Percentiles rank a stretch among this genome's conserved stretches.
phyloP scores from a whole-genome alignment of 2,113 vertebrate genomes.

The Lophura nycthemera region DNA sequence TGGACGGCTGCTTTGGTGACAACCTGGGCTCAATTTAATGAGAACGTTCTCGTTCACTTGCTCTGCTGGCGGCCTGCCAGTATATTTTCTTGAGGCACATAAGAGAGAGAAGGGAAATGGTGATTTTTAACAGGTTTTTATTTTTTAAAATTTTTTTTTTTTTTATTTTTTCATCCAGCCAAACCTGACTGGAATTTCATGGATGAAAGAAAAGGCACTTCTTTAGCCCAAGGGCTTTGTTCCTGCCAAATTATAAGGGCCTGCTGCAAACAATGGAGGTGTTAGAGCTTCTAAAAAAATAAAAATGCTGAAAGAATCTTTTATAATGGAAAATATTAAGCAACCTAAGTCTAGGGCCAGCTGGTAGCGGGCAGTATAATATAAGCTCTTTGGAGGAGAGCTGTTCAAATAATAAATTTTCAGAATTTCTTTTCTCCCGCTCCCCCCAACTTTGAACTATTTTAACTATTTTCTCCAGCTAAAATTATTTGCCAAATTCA shows the following conservation, averaged over 20 bases:
- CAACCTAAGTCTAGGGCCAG: not conserved
- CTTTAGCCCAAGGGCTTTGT: slow-evolving; percentile 61
- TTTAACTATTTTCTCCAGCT: slow-evolving; percentile 50
- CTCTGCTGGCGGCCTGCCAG: not conserved
- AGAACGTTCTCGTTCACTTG: slow-evolving; percentile 59
- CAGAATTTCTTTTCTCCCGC: slow-evolving; percentile 25
- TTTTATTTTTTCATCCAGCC: slow-evolving; percentile 1
- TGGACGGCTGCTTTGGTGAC: slow-evolving; percentile 53
- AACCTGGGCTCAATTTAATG: slow-evolving; percentile 59
- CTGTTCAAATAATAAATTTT: slow-evolving; percentile 56
- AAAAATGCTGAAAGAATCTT: slow-evolving; percentile 63
- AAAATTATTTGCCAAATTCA: slow-evolving; percentile 39
- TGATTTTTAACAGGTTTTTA: slow-evolving; percentile 40
- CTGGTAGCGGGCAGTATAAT: slow-evolving; percentile 59
- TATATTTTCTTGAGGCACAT: slow-evolving; percentile 59
- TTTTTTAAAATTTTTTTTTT: not conserved
- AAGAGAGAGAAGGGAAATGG: slow-evolving; percentile 58
- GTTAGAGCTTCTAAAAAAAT: slow-evolving; percentile 70
- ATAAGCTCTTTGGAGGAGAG: slow-evolving; percentile 34
- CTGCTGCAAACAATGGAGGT: slow-evolving; percentile 64
- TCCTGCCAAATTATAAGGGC: slow-evolving; percentile 66
- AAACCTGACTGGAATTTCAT: slow-evolving; percentile 73
- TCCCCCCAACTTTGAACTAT: slow-evolving; percentile 33
- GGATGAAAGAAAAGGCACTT: slow-evolving; percentile 70
- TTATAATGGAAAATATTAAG: slow-evolving; percentile 71